Evolutionary conservation across 23 tunicate genomes (phyloP).

Genomic region (Ciona savignyi): DNA sequence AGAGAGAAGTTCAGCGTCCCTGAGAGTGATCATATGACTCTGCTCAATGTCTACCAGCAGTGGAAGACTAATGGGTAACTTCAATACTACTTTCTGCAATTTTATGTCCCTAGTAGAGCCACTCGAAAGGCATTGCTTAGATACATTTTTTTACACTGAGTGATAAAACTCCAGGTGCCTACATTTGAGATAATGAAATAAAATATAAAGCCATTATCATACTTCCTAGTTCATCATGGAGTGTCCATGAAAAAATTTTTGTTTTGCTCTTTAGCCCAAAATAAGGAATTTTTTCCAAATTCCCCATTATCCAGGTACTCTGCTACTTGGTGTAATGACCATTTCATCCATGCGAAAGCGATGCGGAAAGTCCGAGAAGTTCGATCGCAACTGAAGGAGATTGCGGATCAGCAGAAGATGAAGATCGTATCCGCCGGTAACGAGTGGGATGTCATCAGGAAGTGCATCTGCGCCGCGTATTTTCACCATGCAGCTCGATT

Average conservation of each 20-base stretch:
- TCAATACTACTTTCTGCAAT: too few species aligned
- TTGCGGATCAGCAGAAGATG: constrained; percentile 98
- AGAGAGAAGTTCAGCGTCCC: constrained; percentile 99
- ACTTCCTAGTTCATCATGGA: too few species aligned
- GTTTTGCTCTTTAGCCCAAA: too few species aligned
- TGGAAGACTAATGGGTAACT: constrained; percentile 91
- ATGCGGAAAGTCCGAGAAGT: constrained; percentile 99
- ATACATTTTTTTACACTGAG: too few species aligned
- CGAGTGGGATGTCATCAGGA: constrained; percentile 95
- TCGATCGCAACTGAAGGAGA: constrained; percentile 93
- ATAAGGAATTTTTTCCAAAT: not conserved
- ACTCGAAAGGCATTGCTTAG: too few species aligned
- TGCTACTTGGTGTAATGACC: constrained; percentile 88
- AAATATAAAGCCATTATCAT: too few species aligned
- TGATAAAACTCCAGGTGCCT: too few species aligned
- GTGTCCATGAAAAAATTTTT: too few species aligned
- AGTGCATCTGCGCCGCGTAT: constrained; percentile 99
- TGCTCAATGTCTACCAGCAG: constrained; percentile 90
- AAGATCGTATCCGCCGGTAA: constrained; percentile 66
- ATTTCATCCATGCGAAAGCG: constrained; percentile 98
- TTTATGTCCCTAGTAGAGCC: too few species aligned
- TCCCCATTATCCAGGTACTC: constrained; percentile 36
- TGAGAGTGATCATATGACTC: constrained; percentile 98
- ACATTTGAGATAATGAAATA: too few species aligned
- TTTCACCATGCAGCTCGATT: constrained; percentile 97